Evolutionary conservation across 2,888 invertebrate species (phyloP), one percentile per base, ranked within the genome.

Genomic region (Carabus problematicus): DNA sequence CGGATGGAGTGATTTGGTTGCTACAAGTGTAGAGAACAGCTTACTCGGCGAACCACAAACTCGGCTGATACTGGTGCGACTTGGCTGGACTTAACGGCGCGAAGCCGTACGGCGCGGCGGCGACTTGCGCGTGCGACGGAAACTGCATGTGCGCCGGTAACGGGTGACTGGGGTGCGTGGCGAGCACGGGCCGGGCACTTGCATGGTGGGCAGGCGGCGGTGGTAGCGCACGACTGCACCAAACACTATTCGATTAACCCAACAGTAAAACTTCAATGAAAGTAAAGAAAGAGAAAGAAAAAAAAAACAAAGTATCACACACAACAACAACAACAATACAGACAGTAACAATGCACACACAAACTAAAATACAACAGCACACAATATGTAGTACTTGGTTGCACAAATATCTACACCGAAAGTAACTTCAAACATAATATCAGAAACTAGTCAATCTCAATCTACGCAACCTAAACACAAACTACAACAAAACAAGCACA

Each of bases 181-280:
- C 86, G 79, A 88, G 80, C 75, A 88, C 85, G 63, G 87, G 87
- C 78, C 90, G 83, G 62, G 91, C 91, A 77, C 89, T 89, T 75
- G 90, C 89, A 84, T 93, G 92, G 82, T 93, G 94, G 16, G 94
- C 94, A 59, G 92, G 91, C 8, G 94, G 94, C 58, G 93, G 94
- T 47, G 82, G 82, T 61, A 93, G 82, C 72, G 87, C 88, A 74
- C 88, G 85, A 79, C 84, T 85, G 81, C 77, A 82, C 69, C 69
- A 69, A 69, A 69, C 69, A 69, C 69, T 69, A 62, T 69, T 54
- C 55, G 55, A 69, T 69, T 69, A 66, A 62, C 54, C 67, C 60
- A 67, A 58, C 55, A 66, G 58, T 66, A 55, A 59, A 66, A 47
- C 19, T 58, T 45, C 41, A 66, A 41, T 49, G 47, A 66, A 40